phyloP scores from a whole-genome alignment of 2,888 invertebrate species.

The Pilophorus perplexus region DNA sequence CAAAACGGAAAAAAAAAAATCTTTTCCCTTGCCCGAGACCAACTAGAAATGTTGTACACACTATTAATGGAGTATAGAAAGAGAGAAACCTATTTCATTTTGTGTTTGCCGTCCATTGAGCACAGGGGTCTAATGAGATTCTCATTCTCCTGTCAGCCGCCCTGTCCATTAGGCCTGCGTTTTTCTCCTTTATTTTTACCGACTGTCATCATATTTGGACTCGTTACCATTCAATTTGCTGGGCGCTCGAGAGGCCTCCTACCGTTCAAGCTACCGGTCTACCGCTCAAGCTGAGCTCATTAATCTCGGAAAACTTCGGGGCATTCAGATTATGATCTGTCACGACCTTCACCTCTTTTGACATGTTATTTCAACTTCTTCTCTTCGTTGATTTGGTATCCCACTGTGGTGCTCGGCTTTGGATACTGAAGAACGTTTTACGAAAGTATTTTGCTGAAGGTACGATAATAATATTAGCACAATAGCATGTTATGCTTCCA shows the following conservation, averaged over 20 bases:
- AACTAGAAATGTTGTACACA: too few species aligned
- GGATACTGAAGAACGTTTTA: too few species aligned
- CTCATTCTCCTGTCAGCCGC: slow-evolving; percentile 15
- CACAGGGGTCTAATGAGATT: slow-evolving; percentile 32
- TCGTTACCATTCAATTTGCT: slow-evolving; percentile 38
- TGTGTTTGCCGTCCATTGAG: slow-evolving; percentile 15
- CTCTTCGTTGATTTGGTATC: not conserved
- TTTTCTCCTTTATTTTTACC: slow-evolving; percentile 17
- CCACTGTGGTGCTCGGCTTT: too few species aligned
- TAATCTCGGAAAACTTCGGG: slow-evolving; percentile 17
- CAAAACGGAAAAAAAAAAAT: too few species aligned
- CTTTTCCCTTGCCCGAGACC: too few species aligned
- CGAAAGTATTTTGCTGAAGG: too few species aligned
- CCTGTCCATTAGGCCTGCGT: slow-evolving; percentile 19
- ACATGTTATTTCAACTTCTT: not conserved
- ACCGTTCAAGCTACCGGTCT: slow-evolving; percentile 27
- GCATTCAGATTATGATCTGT: not conserved
- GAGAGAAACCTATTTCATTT: not conserved
- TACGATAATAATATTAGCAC: too few species aligned
- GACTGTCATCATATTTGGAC: slow-evolving; percentile 41
- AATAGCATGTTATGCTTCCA: too few species aligned
- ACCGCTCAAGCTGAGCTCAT: not conserved
- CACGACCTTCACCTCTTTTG: not conserved
- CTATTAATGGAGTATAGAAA: too few species aligned
- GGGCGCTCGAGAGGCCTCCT: not conserved